Evolutionary conservation across 2,113 vertebrate species (phyloP).

Genomic region (Ceyx melanurus): DNA sequence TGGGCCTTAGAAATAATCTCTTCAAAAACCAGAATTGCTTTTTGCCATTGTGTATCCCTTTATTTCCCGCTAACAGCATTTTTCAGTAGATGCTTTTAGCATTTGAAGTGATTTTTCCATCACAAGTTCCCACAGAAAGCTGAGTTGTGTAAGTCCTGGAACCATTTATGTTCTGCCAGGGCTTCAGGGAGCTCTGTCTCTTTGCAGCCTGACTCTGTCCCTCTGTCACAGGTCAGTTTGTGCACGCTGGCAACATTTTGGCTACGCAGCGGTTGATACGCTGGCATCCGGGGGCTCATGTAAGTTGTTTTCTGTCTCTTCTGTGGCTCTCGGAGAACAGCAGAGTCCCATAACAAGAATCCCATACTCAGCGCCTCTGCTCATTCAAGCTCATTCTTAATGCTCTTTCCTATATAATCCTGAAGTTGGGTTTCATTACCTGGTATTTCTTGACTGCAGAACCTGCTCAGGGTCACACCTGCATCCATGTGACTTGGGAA

Average conservation of each 20-base stretch:
- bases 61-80: not conserved
- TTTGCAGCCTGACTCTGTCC: not conserved
- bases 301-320: constrained; percentile 71
- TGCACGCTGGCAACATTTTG: constrained; percentile 90
- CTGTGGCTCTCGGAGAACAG: not conserved
- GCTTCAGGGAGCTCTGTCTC: not conserved
- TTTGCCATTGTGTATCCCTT: not conserved
- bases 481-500: not conserved
- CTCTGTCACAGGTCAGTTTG: constrained; percentile 82
- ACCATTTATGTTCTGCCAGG: not conserved
- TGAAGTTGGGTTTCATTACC: not conserved
- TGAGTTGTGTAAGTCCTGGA: not conserved
- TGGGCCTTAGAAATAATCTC: not conserved
- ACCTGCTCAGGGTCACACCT: not conserved
- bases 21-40: not conserved
- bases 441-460: not conserved
- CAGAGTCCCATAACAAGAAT: not conserved
- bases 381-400: not conserved
- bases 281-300: constrained; percentile 94
- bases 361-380: not conserved
- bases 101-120: not conserved
- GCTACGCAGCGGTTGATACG: constrained; percentile 88
- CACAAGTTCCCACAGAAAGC: not conserved
- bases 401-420: not conserved
- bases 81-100: not conserved